These are phyloP conservation scores for Esox masquinongy DNA, from an alignment of 2,797 vertebrate species.

Conservation along the genomic window DNA sequence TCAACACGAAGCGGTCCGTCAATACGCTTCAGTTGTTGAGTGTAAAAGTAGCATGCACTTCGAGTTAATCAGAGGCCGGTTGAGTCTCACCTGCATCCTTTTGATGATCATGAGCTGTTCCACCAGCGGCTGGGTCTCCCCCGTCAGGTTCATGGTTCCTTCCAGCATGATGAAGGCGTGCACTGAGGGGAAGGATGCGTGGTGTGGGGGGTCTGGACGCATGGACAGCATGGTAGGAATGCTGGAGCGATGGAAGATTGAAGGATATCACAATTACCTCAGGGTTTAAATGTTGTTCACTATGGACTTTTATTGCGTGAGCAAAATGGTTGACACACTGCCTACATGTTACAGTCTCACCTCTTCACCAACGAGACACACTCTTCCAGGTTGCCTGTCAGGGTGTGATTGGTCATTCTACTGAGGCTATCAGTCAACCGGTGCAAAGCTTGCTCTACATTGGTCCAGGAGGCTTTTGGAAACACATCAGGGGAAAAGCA, in stretches of 20 bases:
- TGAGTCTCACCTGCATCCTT: constrained; percentile 89
- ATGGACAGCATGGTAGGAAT: constrained; percentile 87
- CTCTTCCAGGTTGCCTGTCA: constrained; percentile 84
- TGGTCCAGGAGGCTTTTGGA: constrained; percentile 85
- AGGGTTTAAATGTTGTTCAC: background rate
- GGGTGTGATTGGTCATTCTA: constrained; percentile 74
- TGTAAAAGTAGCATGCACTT: background rate
- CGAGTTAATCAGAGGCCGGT: background rate
- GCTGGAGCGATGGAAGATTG: constrained; percentile 60
- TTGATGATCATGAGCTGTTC: constrained; percentile 99
- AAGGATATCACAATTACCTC: background rate
- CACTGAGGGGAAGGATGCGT: constrained; percentile 89
- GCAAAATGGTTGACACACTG: too few relatives aligned
- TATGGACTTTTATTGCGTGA: too few relatives aligned
- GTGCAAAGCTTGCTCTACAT: constrained; percentile 86
- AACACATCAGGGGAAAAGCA: constrained; percentile 21
- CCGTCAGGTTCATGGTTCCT: constrained; percentile 96
- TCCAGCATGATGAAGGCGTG: constrained; percentile 94
- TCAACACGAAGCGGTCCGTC: background rate
- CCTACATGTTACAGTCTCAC: constrained; percentile 62
- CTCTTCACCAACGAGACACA: constrained; percentile 86
- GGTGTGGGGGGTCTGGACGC: constrained; percentile 79
- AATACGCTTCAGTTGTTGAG: background rate
- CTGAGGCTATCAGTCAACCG: constrained; percentile 83
- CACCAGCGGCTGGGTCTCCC: constrained; percentile 90